Conservation (phyloP, 1,140 invertebrate genomes). For the Oscheius sp. region DNA sequence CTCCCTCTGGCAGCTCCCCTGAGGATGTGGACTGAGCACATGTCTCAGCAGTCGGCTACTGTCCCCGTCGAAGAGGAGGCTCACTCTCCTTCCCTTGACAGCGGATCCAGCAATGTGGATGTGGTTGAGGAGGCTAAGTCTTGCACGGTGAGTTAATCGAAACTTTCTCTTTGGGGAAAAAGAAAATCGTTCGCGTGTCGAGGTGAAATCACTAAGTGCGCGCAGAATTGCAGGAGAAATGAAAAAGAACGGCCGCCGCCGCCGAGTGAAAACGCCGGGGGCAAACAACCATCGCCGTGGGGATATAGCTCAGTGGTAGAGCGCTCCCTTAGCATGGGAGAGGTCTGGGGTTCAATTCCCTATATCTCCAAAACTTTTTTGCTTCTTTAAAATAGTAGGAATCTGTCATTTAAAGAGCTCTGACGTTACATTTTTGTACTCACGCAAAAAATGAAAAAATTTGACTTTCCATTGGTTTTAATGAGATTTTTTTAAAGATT, state of each 20-base stretch:
- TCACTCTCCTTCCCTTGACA: neutral
- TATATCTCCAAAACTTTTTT: conserved; percentile 29
- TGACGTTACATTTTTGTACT: too few species aligned
- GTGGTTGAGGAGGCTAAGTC: neutral
- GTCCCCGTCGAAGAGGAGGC: neutral
- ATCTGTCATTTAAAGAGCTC: too few species aligned
- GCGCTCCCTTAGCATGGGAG: conserved; percentile 26
- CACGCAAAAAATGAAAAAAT: too few species aligned
- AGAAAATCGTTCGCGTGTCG: neutral
- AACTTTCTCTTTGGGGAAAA: neutral
- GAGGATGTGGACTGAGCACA: neutral
- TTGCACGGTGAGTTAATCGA: neutral
- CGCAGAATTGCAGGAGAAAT: too few species aligned
- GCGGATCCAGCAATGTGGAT: conserved; percentile 12
- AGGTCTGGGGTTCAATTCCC: conserved; percentile 29
- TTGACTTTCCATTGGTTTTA: too few species aligned
- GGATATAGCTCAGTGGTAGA: conserved; percentile 22
- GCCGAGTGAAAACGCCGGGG: neutral
- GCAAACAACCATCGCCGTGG: neutral
- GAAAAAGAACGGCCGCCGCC: neutral
- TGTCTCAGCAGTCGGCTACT: neutral
- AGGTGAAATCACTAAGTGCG: too few species aligned
- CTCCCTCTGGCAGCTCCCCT: neutral
- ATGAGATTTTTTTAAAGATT: too few species aligned
- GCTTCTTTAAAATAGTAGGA: neutral